phyloP scores from a whole-genome alignment of 2,797 vertebrate species.

The Chromis chromis region DNA sequence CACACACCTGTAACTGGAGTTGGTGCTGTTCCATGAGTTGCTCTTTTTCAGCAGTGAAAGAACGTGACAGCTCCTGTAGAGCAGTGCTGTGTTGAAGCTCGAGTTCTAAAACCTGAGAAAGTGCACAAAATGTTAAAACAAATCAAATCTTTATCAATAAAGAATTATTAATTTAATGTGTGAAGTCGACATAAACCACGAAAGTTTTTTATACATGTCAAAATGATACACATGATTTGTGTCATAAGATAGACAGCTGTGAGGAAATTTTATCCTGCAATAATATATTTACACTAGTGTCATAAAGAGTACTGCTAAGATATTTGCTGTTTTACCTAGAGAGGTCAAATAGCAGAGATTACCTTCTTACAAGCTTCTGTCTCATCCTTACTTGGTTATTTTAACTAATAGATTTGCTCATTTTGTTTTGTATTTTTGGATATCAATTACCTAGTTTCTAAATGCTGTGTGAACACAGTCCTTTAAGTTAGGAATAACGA shows the following conservation, averaged over 20 bases:
- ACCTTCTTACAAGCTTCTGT: background rate
- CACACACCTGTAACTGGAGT: slow-evolving; percentile 82
- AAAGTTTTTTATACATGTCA: background rate
- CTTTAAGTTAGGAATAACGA: too few species aligned
- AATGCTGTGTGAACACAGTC: too few species aligned
- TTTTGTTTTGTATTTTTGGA: too few species aligned
- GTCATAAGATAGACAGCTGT: background rate
- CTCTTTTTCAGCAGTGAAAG: slow-evolving; percentile 77
- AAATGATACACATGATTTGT: background rate
- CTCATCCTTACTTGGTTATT: background rate
- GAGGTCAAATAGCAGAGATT: too few species aligned
- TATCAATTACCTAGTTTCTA: too few species aligned
- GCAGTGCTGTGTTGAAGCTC: slow-evolving; percentile 85
- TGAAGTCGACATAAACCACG: background rate
- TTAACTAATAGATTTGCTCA: too few species aligned
- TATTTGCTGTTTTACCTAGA: too few species aligned
- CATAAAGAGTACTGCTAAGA: too few species aligned
- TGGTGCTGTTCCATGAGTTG: slow-evolving; percentile 77
- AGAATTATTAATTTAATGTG: background rate
- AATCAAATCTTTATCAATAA: background rate
- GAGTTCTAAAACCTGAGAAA: slow-evolving; percentile 82
- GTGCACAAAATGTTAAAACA: background rate
- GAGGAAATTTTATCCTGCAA: too few species aligned
- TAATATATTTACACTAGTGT: too few species aligned
- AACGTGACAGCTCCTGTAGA: slow-evolving; percentile 81